Conservation (phyloP, 2,888 invertebrate species). For the Drosophila melanocephala region DNA sequence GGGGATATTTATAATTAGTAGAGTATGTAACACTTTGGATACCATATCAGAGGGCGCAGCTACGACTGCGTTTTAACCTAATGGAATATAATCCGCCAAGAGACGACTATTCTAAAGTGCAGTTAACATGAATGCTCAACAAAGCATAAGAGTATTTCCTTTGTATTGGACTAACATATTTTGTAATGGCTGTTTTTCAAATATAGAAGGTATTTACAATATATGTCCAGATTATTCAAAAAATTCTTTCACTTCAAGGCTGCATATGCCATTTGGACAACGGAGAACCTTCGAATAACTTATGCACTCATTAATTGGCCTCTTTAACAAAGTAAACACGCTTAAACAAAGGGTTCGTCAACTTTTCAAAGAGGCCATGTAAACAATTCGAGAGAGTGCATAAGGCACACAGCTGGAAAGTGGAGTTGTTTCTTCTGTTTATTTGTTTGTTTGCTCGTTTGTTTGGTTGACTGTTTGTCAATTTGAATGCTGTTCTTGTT, state of each 20-base stretch:
- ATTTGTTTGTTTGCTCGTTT: slow-evolving; percentile 37
- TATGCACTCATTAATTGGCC: slow-evolving; percentile 66
- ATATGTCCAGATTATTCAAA: background rate
- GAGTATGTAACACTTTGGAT: background rate
- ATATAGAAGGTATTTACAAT: background rate
- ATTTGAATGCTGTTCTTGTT: slow-evolving; percentile 62
- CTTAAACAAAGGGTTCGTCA: slow-evolving; percentile 61
- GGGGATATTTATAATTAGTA: background rate
- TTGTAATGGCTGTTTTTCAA: background rate
- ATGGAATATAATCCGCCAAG: background rate
- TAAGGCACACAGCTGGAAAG: slow-evolving; percentile 31
- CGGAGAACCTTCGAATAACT: slow-evolving; percentile 38
- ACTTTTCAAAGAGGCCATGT: slow-evolving; percentile 67
- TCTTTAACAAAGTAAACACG: slow-evolving; percentile 68
- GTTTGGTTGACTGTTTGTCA: slow-evolving; percentile 53
- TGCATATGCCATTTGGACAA: slow-evolving; percentile 18
- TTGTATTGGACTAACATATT: slow-evolving; percentile 1
- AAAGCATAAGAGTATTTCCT: slow-evolving; percentile 6
- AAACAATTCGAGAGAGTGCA: slow-evolving; percentile 61
- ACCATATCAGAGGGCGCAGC: background rate
- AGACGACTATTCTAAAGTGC: background rate
- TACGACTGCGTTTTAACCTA: background rate
- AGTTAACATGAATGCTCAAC: background rate
- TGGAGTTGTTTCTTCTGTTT: slow-evolving; percentile 18
- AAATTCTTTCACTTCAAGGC: background rate